These are phyloP conservation scores for Gymnosoma rotundatum DNA, from an alignment of 2,888 invertebrate species.

Conservation along the genomic window DNA sequence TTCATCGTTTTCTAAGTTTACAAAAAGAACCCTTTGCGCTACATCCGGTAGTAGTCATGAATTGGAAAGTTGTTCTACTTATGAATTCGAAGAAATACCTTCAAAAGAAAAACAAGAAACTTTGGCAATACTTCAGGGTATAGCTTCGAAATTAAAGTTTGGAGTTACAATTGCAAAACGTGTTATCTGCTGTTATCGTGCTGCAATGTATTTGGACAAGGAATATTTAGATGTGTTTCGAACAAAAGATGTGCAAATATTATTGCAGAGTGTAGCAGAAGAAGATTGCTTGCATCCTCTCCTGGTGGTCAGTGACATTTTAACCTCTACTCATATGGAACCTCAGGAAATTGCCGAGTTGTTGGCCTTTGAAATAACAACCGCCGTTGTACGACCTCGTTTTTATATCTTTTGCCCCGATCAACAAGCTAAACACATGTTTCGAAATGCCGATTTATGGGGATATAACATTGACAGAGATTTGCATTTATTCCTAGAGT, in stretches of 20 bases:
- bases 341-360: conserved; percentile 84
- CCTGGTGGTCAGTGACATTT: conserved; percentile 85
- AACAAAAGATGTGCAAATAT: conserved; percentile 83
- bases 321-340: conserved; percentile 84
- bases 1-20: conserved; percentile 81
- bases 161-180: conserved; percentile 84
- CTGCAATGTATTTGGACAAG: conserved; percentile 84
- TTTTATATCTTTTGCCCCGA: conserved; percentile 80
- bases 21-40: conserved; percentile 77
- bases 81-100: conserved; percentile 81
- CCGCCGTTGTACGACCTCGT: conserved; percentile 82
- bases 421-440: conserved; percentile 76
- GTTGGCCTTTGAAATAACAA: conserved; percentile 84
- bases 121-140: conserved; percentile 82
- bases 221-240: conserved; percentile 84
- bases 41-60: conserved; percentile 67
- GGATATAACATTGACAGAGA: conserved; percentile 83
- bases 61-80: conserved; percentile 78
- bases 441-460: conserved; percentile 81
- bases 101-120: conserved; percentile 81
- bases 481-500: conserved; percentile 83
- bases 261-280: conserved; percentile 84
- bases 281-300: conserved; percentile 84
- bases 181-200: conserved; percentile 84
- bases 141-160: conserved; percentile 83